These are phyloP conservation scores for Drosophila kambysellisi DNA, from an alignment of 2,888 invertebrate species.

Conservation along the genomic window DNA sequence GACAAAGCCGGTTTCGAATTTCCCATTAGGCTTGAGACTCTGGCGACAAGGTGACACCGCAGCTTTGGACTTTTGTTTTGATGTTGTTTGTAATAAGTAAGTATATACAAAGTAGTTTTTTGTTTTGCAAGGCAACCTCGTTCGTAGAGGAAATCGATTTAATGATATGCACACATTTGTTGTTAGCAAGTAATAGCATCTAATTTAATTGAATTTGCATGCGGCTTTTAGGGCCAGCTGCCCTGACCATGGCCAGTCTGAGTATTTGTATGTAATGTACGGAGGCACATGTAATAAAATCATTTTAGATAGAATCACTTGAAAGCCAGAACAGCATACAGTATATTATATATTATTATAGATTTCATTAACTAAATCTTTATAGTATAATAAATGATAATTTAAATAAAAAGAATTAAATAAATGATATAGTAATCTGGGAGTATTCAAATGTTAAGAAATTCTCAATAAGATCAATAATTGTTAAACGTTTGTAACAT, in stretches of 20 bases:
- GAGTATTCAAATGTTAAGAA: not conserved
- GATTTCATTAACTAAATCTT: not conserved
- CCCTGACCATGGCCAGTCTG: slow-evolving; percentile 10
- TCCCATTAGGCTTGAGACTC: slow-evolving; percentile 51
- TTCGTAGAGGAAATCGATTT: slow-evolving; percentile 50
- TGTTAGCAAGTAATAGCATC: slow-evolving; percentile 46
- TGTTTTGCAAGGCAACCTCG: slow-evolving; percentile 20
- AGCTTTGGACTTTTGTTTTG: slow-evolving; percentile 45
- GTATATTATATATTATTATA: not conserved
- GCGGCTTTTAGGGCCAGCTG: slow-evolving; percentile 28
- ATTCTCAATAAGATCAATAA: not conserved
- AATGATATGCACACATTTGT: slow-evolving; percentile 50
- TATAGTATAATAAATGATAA: not conserved
- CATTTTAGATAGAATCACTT: not conserved
- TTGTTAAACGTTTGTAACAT: not conserved
- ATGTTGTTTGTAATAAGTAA: slow-evolving; percentile 29
- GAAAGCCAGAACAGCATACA: slow-evolving; percentile 3
- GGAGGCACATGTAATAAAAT: not conserved
- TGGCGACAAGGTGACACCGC: slow-evolving; percentile 65
- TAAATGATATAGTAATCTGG: not conserved
- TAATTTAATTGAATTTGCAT: slow-evolving; percentile 56
- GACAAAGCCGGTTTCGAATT: slow-evolving; percentile 67
- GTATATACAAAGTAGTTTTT: slow-evolving; percentile 3
- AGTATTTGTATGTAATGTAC: not conserved
- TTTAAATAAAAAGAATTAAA: not conserved